These are phyloP conservation scores for Cariama cristata DNA, from an alignment of 2,113 vertebrate genomes.

Conservation along the genomic window DNA sequence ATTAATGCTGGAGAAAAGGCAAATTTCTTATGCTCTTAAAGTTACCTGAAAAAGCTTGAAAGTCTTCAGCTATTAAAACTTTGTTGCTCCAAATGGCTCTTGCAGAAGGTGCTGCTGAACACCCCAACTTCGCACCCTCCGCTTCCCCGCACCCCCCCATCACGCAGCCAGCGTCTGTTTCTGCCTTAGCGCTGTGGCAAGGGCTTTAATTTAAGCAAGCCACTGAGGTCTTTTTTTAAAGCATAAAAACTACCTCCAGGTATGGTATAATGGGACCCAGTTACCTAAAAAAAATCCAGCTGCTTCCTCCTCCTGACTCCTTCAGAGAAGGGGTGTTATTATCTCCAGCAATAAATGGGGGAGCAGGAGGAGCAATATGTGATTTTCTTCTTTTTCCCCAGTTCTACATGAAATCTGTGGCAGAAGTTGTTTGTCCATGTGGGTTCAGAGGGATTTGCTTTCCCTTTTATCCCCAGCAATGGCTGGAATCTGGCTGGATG, in stretches of 20 bases:
- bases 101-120: background rate
- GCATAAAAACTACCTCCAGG: background rate
- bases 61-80: background rate
- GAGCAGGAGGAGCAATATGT: background rate
- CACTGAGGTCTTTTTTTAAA: background rate
- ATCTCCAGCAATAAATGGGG: background rate
- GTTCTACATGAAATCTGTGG: background rate
- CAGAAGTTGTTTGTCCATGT: background rate
- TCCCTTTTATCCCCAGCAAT: background rate
- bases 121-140: background rate
- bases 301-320: background rate
- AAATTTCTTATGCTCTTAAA: background rate
- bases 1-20: background rate
- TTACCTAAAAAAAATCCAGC: background rate
- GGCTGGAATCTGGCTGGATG: background rate
- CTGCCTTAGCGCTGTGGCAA: fast-evolving
- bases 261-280: background rate
- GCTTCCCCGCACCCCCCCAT: fast-evolving
- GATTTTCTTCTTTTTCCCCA: background rate
- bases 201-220: background rate
- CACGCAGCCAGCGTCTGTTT: background rate
- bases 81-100: background rate
- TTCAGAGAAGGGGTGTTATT: background rate
- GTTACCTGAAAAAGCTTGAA: background rate
- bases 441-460: background rate